Conservation (phyloP, 2,113 vertebrate species). For the Cynopterus brachyotis region DNA sequence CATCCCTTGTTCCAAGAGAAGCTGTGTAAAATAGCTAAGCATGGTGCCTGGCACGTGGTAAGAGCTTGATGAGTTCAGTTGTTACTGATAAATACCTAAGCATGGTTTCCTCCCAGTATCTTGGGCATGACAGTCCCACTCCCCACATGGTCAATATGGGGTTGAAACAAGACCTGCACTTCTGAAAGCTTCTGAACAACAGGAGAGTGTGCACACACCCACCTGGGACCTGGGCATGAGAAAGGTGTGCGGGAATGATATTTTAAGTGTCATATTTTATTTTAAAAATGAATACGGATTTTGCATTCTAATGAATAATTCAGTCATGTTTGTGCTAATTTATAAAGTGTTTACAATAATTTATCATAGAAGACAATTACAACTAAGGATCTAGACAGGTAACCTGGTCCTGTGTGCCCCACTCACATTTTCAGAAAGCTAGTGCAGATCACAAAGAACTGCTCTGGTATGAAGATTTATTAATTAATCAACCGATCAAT, state of each 20-base stretch:
- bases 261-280: neutral
- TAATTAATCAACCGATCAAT: no score
- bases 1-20: neutral
- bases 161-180: neutral
- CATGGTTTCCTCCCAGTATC: neutral
- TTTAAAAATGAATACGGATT: neutral
- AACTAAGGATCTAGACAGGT: neutral
- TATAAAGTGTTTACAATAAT: neutral
- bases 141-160: neutral
- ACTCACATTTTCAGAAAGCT: neutral
- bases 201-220: neutral
- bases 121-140: no score
- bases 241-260: neutral
- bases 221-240: neutral
- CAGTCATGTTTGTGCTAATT: neutral
- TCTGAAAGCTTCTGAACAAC: neutral
- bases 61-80: neutral
- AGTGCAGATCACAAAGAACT: neutral
- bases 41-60: neutral
- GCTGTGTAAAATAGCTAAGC: neutral
- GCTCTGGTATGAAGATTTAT: neutral
- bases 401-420: neutral
- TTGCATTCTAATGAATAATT: neutral
- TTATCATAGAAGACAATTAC: neutral
- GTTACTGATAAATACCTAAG: neutral